Base-by-base conservation (phyloP, 2,113 vertebrate species). In the Himantopus leucocephalus region DNA sequence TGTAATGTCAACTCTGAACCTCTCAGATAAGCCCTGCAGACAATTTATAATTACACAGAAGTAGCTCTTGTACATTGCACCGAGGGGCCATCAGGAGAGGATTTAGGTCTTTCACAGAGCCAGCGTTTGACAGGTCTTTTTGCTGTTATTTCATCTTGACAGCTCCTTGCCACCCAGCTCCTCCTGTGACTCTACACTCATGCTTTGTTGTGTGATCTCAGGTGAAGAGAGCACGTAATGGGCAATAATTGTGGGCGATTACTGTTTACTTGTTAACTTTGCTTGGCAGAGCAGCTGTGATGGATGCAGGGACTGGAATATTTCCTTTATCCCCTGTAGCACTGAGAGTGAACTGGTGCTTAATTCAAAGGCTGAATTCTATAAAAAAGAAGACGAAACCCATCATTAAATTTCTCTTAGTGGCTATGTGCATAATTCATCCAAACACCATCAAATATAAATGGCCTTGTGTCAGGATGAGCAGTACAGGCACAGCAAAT, bases 341-440 rank as follows among this genome's bases (percentile, higher is more conserved):
- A 64, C 80, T 12, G 43, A 73, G 78, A 85, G 95, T 35, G 96
- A 98, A 96, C 98, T 95, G 94, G 95, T 97, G 98, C 98, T 98
- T 98, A 98, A 97, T 98, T 99, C 98, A 98, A 98, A 97, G 97
- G 96, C 97, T 97, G 95, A 97, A 98, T 98, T 97, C 97, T 64
- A 96, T 96, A 97, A 96, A 97, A 96, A 92, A 90, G 85, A 95
- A 41, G 91, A 60, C 73, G 95, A 98, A 98, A 96, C 94, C 88
- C 98, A 98, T 99, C 99, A 99, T 99, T 99, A 99, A 99, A 99
- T 98, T 98, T 98, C 96, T 98, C 98, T 98, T 98, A 96, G 98
- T 98, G 97, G 97, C 98, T 98, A 96, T 98, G 98, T 99, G 98
- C 99, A 99, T 99, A 99, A 99, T 99, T 99, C 98, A 99, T 99